Conservation (phyloP, 2,888 invertebrate species). For the Nymphalis polychloros region DNA sequence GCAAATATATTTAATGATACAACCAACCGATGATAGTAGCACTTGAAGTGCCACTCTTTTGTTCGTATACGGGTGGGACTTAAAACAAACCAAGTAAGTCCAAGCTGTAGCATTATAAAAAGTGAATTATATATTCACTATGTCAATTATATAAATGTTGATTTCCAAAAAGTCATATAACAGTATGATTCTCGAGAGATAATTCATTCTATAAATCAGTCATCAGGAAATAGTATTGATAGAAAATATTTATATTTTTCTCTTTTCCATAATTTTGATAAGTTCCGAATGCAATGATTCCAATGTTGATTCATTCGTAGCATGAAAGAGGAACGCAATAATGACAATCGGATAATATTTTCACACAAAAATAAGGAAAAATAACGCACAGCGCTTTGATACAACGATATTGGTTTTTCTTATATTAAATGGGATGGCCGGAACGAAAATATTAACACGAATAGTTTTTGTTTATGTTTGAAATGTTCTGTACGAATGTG, state of each 20-base stretch:
- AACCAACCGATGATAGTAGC: no score
- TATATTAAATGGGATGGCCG: conserved; percentile 4
- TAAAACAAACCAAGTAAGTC: no score
- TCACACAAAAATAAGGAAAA: conserved; percentile 30
- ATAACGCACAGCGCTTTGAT: conserved; percentile 8
- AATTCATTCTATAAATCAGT: no score
- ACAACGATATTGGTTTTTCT: conserved; percentile 21
- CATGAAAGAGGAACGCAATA: conserved; percentile 18
- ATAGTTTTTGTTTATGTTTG: not conserved
- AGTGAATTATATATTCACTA: no score
- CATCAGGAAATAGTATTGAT: not conserved
- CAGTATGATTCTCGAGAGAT: not conserved
- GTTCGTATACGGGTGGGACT: no score
- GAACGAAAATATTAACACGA: not conserved
- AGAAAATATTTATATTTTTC: conserved; percentile 6
- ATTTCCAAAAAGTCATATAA: not conserved
- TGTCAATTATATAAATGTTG: not conserved
- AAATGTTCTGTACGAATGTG: not conserved
- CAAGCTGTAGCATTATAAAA: no score
- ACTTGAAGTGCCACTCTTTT: no score
- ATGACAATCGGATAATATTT: conserved; percentile 29
- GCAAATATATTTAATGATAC: no score
- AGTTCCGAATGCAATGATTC: conserved; percentile 21
- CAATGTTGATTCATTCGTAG: conserved; percentile 12
- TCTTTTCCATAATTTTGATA: conserved; percentile 10